Conservation (phyloP, 2,113 vertebrate species). For the Glareola pratincola region DNA sequence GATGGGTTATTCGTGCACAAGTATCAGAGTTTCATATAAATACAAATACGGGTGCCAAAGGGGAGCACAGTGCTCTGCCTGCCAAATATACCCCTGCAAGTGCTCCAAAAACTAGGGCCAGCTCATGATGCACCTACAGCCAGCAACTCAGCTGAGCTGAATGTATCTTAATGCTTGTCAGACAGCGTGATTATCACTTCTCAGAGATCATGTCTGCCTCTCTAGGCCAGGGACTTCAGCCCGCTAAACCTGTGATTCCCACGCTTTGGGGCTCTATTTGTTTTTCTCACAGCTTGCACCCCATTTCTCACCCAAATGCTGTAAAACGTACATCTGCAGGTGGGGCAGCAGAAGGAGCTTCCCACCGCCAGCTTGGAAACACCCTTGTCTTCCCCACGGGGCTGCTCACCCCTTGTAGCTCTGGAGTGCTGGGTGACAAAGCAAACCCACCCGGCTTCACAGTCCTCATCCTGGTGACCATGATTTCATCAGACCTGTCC, state of each 20-base stretch:
- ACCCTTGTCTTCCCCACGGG: not conserved
- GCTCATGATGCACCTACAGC: not conserved
- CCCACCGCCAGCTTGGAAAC: not conserved
- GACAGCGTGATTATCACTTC: not conserved
- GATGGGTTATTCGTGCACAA: not conserved
- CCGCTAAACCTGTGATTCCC: not conserved
- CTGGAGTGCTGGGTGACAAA: not conserved
- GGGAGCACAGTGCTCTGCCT: not conserved
- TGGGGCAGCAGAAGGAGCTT: not conserved
- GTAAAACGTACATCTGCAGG: not conserved
- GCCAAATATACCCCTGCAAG: not conserved
- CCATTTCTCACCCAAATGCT: not conserved
- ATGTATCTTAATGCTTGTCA: not conserved
- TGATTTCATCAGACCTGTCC: rapidly evolving
- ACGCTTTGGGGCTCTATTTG: not conserved
- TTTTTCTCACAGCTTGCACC: not conserved
- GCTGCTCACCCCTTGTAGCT: not conserved
- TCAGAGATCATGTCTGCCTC: not conserved
- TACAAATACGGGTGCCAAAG: not conserved
- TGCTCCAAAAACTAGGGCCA: not conserved
- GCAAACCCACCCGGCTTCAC: no score
- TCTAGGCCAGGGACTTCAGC: not conserved
- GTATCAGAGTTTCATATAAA: not conserved
- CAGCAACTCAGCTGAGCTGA: not conserved
- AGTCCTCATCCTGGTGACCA: not conserved